phyloP scores from a whole-genome alignment of 1,140 invertebrate genomes.

The Pogonus chalceus region DNA sequence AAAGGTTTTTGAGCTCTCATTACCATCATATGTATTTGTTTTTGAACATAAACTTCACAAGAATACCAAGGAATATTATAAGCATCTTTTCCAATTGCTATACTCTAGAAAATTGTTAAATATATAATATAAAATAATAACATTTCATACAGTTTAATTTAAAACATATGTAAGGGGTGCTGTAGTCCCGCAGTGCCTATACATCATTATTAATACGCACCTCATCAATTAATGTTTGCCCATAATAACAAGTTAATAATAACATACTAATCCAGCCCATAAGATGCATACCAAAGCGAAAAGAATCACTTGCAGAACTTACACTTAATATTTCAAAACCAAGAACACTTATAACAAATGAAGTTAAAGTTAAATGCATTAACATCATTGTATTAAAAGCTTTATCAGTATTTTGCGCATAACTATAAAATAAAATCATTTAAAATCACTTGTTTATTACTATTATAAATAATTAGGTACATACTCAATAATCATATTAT shows the following conservation, averaged over 20 bases:
- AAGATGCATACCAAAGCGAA: constrained; percentile 14
- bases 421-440: constrained; percentile 6
- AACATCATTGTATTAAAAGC: constrained; percentile 15
- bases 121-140: background rate
- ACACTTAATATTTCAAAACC: constrained; percentile 15
- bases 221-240: constrained; percentile 16
- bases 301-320: constrained; percentile 5
- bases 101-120: constrained; percentile 9
- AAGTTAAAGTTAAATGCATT: constrained; percentile 15
- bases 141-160: background rate
- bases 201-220: no score
- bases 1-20: constrained; percentile 14
- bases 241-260: constrained; percentile 14
- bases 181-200: no score
- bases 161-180: no score
- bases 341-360: constrained; percentile 16
- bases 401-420: constrained; percentile 7
- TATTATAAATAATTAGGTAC: background rate
- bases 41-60: constrained; percentile 9
- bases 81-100: background rate
- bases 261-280: constrained; percentile 15
- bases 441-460: background rate
- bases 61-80: constrained; percentile 15
- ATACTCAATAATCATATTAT: constrained; percentile 13
- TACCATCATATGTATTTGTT: constrained; percentile 14